Evolutionary conservation across 2,113 vertebrate species (phyloP), one percentile per base, ranked within the genome.

Genomic region (Lonchura striata): DNA sequence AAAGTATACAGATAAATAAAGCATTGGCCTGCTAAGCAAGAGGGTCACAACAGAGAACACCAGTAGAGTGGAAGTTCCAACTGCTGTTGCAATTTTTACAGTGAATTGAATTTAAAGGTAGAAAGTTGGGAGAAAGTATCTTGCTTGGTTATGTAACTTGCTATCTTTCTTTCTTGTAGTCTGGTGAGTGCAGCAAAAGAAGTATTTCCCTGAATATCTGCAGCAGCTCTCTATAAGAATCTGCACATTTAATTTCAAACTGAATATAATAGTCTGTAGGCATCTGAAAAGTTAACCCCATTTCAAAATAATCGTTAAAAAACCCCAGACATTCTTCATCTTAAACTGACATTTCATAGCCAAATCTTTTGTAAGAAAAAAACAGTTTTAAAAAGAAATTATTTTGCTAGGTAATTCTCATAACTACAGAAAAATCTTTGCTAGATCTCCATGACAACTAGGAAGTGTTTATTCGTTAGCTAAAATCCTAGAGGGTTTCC

Each of bases 371-470:
- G 6, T 25, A 83, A 5, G 6, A 27, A 88, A 82, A 59, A 79
- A 68, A 8, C 4, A 84, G 25, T 25, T 90, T 83, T 49, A 56
- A 49, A 84, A 81, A 70, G 15, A 71, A 83, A 83, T 56, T 2
- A 37, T 72, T 57, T 92, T 70, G 37, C 23, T 65, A 87, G 49
- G 41, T 50, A 86, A 60, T 60, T 87, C 50, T 66, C 39, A 27
- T 12, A 86, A 76, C 44, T 57, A 76, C 39, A 69, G 41, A 53
- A 78, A 86, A 94, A 75, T 49, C 64, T 89, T 78, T 94, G n/a
- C 30, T 78, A 70, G 18, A 90, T 91, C 44, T 95, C 92, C 92
- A 92, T 86, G 82, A 86, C 80, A 94, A 89, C 72, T 37, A 76
- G 27, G 31, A 79, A 87, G 87, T 39, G 52, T 54, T 88, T 93